Conservation (phyloP, 2,888 invertebrate species). For the Monoplex corrugatus region DNA sequence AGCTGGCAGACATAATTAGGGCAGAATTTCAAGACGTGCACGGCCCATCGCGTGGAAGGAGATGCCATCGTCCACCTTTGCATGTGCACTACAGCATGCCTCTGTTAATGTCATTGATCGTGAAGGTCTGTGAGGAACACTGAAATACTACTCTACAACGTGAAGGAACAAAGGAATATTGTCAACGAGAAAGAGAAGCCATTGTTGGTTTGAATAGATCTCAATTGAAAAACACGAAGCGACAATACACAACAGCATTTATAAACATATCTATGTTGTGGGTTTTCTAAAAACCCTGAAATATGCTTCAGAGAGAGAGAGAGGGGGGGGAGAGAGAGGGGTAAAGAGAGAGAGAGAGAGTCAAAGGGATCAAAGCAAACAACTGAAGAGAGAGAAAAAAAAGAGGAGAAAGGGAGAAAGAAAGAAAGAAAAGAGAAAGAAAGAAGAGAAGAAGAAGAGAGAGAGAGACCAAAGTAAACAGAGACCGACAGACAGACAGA, state of each 20-base stretch:
- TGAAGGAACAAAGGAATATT: too few relatives aligned
- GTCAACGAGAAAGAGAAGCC: too few relatives aligned
- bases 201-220: too few relatives aligned
- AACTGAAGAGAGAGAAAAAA: neutral
- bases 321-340: neutral
- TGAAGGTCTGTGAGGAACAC: too few relatives aligned
- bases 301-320: too few relatives aligned
- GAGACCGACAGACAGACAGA: neutral
- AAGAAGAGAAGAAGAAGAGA: neutral
- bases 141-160: too few relatives aligned
- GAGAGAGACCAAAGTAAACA: neutral
- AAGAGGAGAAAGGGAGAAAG: neutral
- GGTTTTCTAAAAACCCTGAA: too few relatives aligned
- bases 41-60: neutral
- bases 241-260: too few relatives aligned
- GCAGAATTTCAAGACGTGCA: constrained; percentile 11
- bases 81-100: neutral
- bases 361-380: neutral
- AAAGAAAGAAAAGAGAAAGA: neutral
- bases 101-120: neutral
- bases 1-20: constrained; percentile 39
- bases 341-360: neutral
- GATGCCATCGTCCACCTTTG: constrained; percentile 12
- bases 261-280: too few relatives aligned
- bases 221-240: too few relatives aligned